phyloP scores from a whole-genome alignment of 2,888 invertebrate genomes.

The Automeris io region DNA sequence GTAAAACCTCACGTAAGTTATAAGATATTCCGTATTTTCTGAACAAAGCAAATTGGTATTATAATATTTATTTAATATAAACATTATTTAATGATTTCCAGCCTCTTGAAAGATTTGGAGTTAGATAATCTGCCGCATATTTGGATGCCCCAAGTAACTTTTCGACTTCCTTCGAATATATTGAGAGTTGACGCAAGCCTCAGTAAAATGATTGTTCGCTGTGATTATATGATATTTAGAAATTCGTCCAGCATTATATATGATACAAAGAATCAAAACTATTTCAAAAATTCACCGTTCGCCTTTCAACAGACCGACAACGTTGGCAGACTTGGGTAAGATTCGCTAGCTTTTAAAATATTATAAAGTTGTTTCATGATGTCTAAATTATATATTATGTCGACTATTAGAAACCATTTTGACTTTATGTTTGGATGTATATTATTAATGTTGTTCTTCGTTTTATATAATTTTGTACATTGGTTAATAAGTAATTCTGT shows the following conservation, averaged over 20 bases:
- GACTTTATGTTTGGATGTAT: too few relatives aligned
- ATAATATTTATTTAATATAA: background rate
- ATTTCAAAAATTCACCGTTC: slow-evolving; percentile 40
- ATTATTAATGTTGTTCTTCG: too few relatives aligned
- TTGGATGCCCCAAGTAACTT: slow-evolving; percentile 27
- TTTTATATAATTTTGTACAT: too few relatives aligned
- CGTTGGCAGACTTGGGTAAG: slow-evolving; percentile 46
- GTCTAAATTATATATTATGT: slow-evolving; percentile 7
- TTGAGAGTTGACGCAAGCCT: slow-evolving; percentile 34
- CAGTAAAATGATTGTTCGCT: slow-evolving; percentile 37
- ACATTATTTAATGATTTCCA: slow-evolving; percentile 21
- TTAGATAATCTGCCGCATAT: slow-evolving; percentile 33
- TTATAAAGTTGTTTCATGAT: background rate
- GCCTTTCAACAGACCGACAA: slow-evolving; percentile 36
- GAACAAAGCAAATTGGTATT: background rate
- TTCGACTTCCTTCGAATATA: slow-evolving; percentile 37
- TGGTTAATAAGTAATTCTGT: too few relatives aligned
- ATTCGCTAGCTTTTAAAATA: slow-evolving; percentile 8
- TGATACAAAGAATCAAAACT: slow-evolving; percentile 17
- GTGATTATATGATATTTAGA: slow-evolving; percentile 37
- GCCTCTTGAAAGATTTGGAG: slow-evolving; percentile 32
- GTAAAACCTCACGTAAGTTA: too few relatives aligned
- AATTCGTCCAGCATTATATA: slow-evolving; percentile 34
- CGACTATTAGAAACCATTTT: too few relatives aligned
- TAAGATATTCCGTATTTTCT: background rate